Base-by-base conservation (phyloP, 2,797 vertebrate genomes). In the Gymnocypris eckloni region DNA sequence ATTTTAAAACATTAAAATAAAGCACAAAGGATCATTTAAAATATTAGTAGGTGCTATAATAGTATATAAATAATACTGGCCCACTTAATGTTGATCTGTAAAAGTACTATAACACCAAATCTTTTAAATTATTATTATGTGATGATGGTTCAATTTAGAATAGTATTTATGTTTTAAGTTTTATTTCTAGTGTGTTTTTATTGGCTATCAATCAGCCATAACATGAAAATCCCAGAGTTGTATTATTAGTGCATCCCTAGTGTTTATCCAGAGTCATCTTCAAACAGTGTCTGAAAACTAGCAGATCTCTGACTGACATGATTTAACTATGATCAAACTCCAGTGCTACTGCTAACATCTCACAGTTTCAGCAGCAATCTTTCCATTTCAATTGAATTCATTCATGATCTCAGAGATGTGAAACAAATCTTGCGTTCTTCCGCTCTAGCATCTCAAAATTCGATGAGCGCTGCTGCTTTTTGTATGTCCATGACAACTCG, bases 381-480 rank as follows among this genome's bases (percentile, higher is more conserved):
- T 48, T 79, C 41, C 15, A 25, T 69, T 54, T 16, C 16, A 71
- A 82, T 72, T 5, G 43, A 9, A 28, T 28, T 25, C 4, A 43
- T 16, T 39, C 4, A 41, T 45, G 18, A 61, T 56, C 33, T 39
- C 18, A 39, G 18, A 56, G 22, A 52, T 80, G 16, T 69, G 15
- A 61, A 52, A 39, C n/a, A 59, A 82, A 73, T 48, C 11, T 45
- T 33, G 22, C 12, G n/a, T 81, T 16, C 18, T 66, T 75, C 16
- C 22, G 11, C 45, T 59, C 18, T 91, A 99, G 98, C 66, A 96
- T 99, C 92, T 98, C 97, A 89, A 98, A 98, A 92, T 98, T 98
- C 88, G 98, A 99, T 66, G 98, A 98, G 91, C 96, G 97, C 4
- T 99, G 97, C 92, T 99, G 98, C 92, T 99, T 99, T 95, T 95